phyloP scores from a whole-genome alignment of 2,888 invertebrate genomes.

The Coelinius sp. region DNA sequence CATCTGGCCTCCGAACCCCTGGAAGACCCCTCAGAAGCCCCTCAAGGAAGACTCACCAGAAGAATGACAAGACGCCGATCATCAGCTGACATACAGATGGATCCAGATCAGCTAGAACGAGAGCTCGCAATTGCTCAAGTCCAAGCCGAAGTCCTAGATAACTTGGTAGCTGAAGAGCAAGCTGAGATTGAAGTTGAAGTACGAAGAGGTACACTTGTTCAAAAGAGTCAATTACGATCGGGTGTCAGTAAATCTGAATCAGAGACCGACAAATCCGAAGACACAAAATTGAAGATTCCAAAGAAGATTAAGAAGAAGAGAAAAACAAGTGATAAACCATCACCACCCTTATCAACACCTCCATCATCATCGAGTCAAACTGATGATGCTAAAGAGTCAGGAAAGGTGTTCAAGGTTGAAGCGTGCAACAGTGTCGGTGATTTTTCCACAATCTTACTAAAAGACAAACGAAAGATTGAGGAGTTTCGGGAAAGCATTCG shows the following conservation, averaged over 20 bases:
- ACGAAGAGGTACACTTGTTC: conserved; percentile 55
- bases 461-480: conserved; percentile 46
- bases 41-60: conserved; percentile 61
- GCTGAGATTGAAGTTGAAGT: conserved; percentile 64
- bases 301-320: conserved; percentile 57
- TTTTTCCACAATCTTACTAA: conserved; percentile 61
- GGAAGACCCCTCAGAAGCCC: conserved; percentile 54
- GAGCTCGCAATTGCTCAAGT: conserved; percentile 64
- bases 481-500: conserved; percentile 63
- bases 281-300: conserved; percentile 41
- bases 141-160: conserved; percentile 66
- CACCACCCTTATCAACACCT: conserved; percentile 29
- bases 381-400: not conserved
- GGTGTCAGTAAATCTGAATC: conserved; percentile 32
- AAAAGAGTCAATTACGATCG: conserved; percentile 45
- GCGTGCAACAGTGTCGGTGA: conserved; percentile 66
- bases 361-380: not conserved
- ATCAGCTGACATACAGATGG: conserved; percentile 62
- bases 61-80: conserved; percentile 64
- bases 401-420: conserved; percentile 57
- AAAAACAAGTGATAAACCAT: conserved; percentile 52
- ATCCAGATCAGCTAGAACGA: conserved; percentile 61
- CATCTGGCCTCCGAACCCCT: not conserved
- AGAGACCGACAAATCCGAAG: conserved; percentile 27
- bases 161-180: conserved; percentile 66